phyloP scores from a whole-genome alignment of 2,888 invertebrate genomes.

The Rosalia funebris region DNA sequence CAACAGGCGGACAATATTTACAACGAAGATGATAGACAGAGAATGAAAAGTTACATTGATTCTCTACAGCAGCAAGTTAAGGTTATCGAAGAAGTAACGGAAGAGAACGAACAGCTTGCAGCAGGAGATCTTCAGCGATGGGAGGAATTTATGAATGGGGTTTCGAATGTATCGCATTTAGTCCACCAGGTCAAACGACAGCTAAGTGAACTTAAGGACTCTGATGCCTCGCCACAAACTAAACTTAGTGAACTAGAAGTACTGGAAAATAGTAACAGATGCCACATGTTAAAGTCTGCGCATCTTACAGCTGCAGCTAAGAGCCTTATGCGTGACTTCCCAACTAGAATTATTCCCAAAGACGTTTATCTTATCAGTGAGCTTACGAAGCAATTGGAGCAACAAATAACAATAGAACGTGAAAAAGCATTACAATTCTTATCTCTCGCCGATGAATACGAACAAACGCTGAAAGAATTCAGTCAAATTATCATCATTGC shows the following conservation, averaged over 20 bases:
- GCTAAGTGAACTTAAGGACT: slow-evolving; percentile 69
- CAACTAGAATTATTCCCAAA: slow-evolving; percentile 75
- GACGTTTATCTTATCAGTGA: slow-evolving; percentile 76
- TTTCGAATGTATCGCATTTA: slow-evolving; percentile 68
- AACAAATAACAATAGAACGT: slow-evolving; percentile 75
- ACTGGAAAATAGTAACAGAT: slow-evolving; percentile 74
- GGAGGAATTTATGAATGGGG: slow-evolving; percentile 75
- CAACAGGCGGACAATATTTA: slow-evolving; percentile 64
- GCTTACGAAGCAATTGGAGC: slow-evolving; percentile 75
- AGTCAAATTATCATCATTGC: slow-evolving; percentile 86
- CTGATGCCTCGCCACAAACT: slow-evolving; percentile 73
- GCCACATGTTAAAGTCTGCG: slow-evolving; percentile 70
- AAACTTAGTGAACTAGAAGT: slow-evolving; percentile 78
- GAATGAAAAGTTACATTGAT: slow-evolving; percentile 69
- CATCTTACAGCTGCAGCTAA: slow-evolving; percentile 73
- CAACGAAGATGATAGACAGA: slow-evolving; percentile 62
- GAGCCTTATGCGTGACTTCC: slow-evolving; percentile 74
- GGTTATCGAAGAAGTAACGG: slow-evolving; percentile 75
- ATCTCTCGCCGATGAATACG: slow-evolving; percentile 85
- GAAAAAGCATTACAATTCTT: slow-evolving; percentile 80
- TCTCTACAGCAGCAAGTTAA: slow-evolving; percentile 74
- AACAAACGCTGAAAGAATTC: slow-evolving; percentile 87
- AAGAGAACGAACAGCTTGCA: slow-evolving; percentile 68
- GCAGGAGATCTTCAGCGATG: slow-evolving; percentile 74
- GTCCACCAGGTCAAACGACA: slow-evolving; percentile 67